Evolutionary conservation across 2,888 invertebrate species (phyloP).

Genomic region (Gari tellinella): DNA sequence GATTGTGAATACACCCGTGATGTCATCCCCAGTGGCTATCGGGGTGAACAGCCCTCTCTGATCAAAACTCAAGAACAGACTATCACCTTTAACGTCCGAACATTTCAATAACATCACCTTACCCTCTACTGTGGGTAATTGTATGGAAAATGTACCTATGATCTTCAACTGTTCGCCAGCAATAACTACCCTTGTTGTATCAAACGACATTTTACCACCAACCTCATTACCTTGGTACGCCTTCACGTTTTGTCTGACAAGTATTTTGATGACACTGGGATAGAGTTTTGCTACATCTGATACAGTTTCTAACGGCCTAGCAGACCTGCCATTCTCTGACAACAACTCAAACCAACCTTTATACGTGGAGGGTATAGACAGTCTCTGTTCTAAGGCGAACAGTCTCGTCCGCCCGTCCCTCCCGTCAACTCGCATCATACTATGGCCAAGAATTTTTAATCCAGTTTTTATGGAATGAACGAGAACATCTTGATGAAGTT

Average conservation of each 20-base stretch:
- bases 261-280: conserved; percentile 86
- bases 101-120: conserved; percentile 90
- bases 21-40: conserved; percentile 95
- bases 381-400: conserved; percentile 85
- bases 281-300: conserved; percentile 89
- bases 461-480: conserved; percentile 91
- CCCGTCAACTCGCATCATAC: conserved; percentile 66
- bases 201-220: conserved; percentile 76
- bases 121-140: conserved; percentile 62
- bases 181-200: conserved; percentile 72
- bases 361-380: conserved; percentile 95
- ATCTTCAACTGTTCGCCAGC: conserved; percentile 82
- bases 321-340: conserved; percentile 96
- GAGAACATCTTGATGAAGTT: conserved; percentile 91
- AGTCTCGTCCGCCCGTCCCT: conserved; percentile 63
- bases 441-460: conserved; percentile 87
- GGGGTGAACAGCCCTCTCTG: conserved; percentile 96
- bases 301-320: conserved; percentile 95
- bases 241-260: conserved; percentile 88
- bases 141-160: conserved; percentile 73
- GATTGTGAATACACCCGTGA: conserved; percentile 97
- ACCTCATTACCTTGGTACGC: conserved; percentile 73
- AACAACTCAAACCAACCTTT: conserved; percentile 96
- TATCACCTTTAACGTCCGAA: conserved; percentile 93
- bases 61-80: conserved; percentile 92